These are phyloP conservation scores for Ptychoptera contaminata DNA, from an alignment of 2,888 invertebrate species.

Conservation along the genomic window DNA sequence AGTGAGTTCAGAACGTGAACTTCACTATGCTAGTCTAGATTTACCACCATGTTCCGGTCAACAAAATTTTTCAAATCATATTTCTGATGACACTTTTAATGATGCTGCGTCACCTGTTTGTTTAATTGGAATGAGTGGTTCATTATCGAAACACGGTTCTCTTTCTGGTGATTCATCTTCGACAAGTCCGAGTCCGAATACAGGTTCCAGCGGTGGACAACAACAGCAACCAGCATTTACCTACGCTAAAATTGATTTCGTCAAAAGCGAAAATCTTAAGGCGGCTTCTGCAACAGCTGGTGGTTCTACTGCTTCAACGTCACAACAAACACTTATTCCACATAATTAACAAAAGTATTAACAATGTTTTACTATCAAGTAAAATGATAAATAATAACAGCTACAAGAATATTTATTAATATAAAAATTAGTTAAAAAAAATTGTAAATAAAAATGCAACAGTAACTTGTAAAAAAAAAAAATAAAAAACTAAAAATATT, in stretches of 20 bases:
- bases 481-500: too few species aligned
- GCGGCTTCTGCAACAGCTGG: constrained; percentile 11
- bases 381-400: not conserved
- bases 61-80: constrained; percentile 4
- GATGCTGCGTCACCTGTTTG: too few species aligned
- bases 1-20: constrained; percentile 29
- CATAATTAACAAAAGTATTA: not conserved
- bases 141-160: constrained; percentile 17
- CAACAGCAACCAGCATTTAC: constrained; percentile 34
- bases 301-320: constrained; percentile 4
- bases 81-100: too few species aligned
- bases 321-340: not conserved
- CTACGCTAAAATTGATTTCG: constrained; percentile 71
- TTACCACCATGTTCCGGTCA: constrained; percentile 22
- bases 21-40: constrained; percentile 53
- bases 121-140: not conserved
- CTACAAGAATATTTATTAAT: constrained; percentile 4
- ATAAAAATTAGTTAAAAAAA: not conserved
- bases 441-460: too few species aligned
- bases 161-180: constrained; percentile 11
- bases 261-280: constrained; percentile 40
- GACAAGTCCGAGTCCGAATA: constrained; percentile 18
- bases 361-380: not conserved
- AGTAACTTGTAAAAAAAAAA: too few species aligned
- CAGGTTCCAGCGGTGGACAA: constrained; percentile 15